A percentile compares a stretch with the other conserved stretches of the same genome.
Evolutionary conservation across 2,888 invertebrate species (phyloP).

Genomic region (Dichetophora obliterata): DNA sequence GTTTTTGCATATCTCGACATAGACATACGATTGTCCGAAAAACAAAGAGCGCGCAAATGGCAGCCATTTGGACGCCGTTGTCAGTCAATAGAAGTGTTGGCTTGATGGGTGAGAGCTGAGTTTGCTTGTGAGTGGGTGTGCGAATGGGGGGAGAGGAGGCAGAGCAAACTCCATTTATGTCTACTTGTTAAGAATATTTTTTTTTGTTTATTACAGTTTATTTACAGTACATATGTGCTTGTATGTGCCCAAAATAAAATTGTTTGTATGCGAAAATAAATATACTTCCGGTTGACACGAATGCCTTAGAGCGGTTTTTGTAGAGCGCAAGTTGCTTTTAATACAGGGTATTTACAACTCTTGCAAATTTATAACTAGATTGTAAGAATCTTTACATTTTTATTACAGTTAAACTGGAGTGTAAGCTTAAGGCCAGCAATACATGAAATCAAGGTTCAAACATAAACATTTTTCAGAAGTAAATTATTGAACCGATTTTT

Average conservation of each 20-base stretch:
- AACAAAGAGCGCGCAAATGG: background rate
- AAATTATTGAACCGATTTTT: too few species aligned
- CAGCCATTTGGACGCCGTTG: slow-evolving; percentile 4
- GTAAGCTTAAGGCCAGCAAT: too few species aligned
- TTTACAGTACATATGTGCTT: too few species aligned
- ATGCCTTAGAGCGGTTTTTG: background rate
- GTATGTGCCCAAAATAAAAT: background rate
- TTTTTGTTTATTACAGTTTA: too few species aligned
- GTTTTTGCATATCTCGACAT: slow-evolving; percentile 14
- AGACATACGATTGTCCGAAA: slow-evolving; percentile 20
- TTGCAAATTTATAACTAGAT: too few species aligned
- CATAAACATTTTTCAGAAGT: too few species aligned
- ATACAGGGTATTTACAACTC: too few species aligned
- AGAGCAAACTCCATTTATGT: background rate
- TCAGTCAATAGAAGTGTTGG: background rate
- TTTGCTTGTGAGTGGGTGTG: background rate
- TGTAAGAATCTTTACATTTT: too few species aligned
- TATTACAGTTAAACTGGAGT: too few species aligned
- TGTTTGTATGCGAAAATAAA: background rate
- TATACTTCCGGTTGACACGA: slow-evolving; percentile 1
- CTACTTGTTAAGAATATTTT: too few species aligned
- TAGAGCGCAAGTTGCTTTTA: background rate
- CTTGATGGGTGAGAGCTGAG: background rate
- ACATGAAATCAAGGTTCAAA: too few species aligned
- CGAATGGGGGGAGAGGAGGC: background rate